Conservation (phyloP, 2,797 vertebrate species). For the Myotis daubentonii region DNA sequence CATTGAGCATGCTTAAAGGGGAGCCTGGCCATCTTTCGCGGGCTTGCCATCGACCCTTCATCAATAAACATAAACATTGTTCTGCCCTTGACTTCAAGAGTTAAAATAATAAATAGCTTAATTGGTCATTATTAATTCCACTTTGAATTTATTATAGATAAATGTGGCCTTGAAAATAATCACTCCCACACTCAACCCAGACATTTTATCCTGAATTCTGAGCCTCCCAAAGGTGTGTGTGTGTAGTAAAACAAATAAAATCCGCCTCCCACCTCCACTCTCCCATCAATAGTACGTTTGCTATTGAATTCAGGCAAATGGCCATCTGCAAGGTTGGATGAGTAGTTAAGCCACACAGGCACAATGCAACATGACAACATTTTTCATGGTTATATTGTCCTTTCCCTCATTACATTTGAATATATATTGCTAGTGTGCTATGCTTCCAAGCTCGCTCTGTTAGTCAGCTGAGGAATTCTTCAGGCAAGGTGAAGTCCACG, state of each 20-base stretch:
- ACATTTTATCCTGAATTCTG: not conserved
- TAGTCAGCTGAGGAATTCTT: constrained; percentile 33
- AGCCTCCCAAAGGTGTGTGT: not conserved
- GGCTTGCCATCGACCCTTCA: not conserved
- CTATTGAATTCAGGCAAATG: constrained; percentile 44
- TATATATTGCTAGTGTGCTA: not conserved
- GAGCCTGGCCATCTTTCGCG: not conserved
- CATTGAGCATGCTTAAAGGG: not conserved
- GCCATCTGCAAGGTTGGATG: constrained; percentile 67
- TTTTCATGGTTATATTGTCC: constrained; percentile 35
- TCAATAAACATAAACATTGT: constrained; percentile 55
- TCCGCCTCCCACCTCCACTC: not conserved
- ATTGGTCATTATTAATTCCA: constrained; percentile 62
- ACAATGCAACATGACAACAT: constrained; percentile 40
- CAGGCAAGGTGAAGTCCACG: constrained; percentile 25
- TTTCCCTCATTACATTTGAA: constrained; percentile 63
- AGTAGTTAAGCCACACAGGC: constrained; percentile 57
- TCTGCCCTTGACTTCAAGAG: constrained; percentile 69
- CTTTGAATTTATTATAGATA: constrained; percentile 47
- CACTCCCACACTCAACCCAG: constrained; percentile 27
- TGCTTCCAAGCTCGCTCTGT: not conserved
- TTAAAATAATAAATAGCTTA: constrained; percentile 72
- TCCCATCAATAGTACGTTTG: not conserved
- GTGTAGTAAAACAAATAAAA: constrained; percentile 52
- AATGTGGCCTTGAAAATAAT: constrained; percentile 68